Evolutionary conservation across 2,888 invertebrate genomes (phyloP), one percentile per base, ranked within the genome.

Genomic region (Platycnemis pennipes): DNA sequence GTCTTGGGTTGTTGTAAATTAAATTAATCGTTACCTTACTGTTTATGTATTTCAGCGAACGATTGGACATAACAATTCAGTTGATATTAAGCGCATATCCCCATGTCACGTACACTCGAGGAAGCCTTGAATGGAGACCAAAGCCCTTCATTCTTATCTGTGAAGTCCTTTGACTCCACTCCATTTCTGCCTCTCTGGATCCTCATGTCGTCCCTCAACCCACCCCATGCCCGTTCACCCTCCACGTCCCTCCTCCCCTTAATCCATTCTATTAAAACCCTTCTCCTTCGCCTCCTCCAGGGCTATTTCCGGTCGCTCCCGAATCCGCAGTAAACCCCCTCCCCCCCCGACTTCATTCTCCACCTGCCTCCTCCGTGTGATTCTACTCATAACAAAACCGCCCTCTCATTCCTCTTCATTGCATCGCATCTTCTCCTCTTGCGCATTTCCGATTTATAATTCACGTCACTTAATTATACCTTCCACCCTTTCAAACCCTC

Each of bases 381-480:
- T 77, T 77, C 77, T 37, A 31, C 77, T 77, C 77, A 77, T 77
- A 77, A 77, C 77, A 37, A 11, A 77, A 8, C 77, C 77, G 4
- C 13, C 77, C 31, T 22, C 37, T 37, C 77, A 77, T 77, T 77
- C 77, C 16, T 77, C 77, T 77, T 77, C 77, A 77, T 77, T 37
- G 77, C 77, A 31, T 31, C 69, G 69, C 69, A 37, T 37, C 77
- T 37, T 37, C n/a, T 31, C 37, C 77, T 37, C 8, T 37, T 11
- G 31, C 77, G 31, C 77, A 37, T 37, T 77, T 77, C 77, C 77
- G 77, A 77, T 77, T 77, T 77, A 77, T 77, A 77, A 77, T 77
- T 77, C 77, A 37, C 37, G 77, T 2, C 77, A 37, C 77, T 77
- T 77, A 77, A 77, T 37, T 77, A 77, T 77, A 31, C 77, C 77